Evolutionary conservation across 1,140 invertebrate species (phyloP).

Genomic region (Nasonia longicornis): DNA sequence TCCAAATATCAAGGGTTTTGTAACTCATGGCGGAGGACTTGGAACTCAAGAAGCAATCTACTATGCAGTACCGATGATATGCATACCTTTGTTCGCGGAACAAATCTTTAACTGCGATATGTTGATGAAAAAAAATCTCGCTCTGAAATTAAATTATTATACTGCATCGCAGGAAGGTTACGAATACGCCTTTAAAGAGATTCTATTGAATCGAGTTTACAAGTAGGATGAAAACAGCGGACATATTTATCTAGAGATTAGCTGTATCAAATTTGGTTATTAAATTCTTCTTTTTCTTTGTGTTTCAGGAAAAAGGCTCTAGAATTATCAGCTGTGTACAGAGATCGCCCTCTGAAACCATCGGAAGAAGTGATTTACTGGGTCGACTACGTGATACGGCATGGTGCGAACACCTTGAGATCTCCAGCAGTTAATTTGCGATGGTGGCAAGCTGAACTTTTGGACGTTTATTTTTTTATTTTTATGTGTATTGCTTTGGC

Average conservation of each 20-base stretch:
- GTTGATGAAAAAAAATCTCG: conserved; percentile 49
- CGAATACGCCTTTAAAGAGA: conserved; percentile 53
- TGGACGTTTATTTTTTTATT: conserved; percentile 55
- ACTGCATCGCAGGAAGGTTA: conserved; percentile 60
- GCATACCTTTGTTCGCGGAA: conserved; percentile 78
- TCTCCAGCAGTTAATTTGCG: conserved; percentile 52
- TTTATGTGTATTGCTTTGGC: neutral
- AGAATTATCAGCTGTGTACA: conserved; percentile 57
- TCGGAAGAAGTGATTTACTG: conserved; percentile 60
- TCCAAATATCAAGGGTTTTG: conserved; percentile 76
- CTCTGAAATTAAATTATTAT: conserved; percentile 56
- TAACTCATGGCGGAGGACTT: conserved; percentile 79
- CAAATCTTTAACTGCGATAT: conserved; percentile 72
- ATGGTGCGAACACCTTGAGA: conserved; percentile 53
- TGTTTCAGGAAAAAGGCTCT: conserved; percentile 54
- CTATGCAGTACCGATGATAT: conserved; percentile 77
- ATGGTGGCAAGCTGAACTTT: conserved; percentile 55
- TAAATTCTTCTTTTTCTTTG: neutral
- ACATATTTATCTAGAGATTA: neutral
- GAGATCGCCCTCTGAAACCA: conserved; percentile 55
- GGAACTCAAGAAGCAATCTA: conserved; percentile 79
- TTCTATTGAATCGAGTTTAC: conserved; percentile 61
- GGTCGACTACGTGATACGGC: conserved; percentile 63
- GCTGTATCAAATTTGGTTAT: neutral
- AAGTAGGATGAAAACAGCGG: conserved; percentile 38